Evolutionary conservation across 2,888 invertebrate species (phyloP), one percentile per base, ranked within the genome.

Genomic region (Seira sanloemensis): DNA sequence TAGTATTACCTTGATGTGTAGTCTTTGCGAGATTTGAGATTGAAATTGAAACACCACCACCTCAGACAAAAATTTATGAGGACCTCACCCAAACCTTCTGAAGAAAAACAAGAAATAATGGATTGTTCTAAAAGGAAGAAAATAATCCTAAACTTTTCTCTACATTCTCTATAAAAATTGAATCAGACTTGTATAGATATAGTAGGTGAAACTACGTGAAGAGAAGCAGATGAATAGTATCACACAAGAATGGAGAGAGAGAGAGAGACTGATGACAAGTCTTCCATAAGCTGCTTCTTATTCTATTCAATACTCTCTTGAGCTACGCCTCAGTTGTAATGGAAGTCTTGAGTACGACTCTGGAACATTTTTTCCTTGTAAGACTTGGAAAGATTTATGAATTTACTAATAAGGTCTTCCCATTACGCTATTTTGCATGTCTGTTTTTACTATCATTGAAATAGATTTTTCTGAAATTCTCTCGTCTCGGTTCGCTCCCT

Each of bases 351-450:
- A 12, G 4, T 37, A 12, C 12, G 26, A 26, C 1, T 73, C 24
- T 73, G 58, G n/a, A n/a, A 26, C 25, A 58, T 25, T 18, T 37
- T 16, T 76, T 12, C 54, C 58, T 79, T 72, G 65, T 26, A 16
- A 73, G 74, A 67, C 74, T 68, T 18, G 74, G 7, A n/a, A 74
- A 81, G 81, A 81, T 81, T 81, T 81, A 81, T 81, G 76, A 81
- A 69, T 81, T 81, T 65, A 75, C 81, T 81, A 81, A 81, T 81
- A 76, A 81, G 81, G 80, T 80, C 58, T 74, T 67, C 27, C 5
- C 74, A 19, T 58, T 50, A 62, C 18, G 9, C 5, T 21, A 78
- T 18, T 58, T 58, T 58, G 58, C 58, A 58, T 58, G 50, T 50
- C 27, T 73, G n/a, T 18, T 76, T 76, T 46, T 79, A 25, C 65